A percentile compares a stretch with the other conserved stretches of the same genome.
Evolutionary conservation across 1,140 invertebrate genomes (phyloP).

Genomic region (Drosophila novamexicana): DNA sequence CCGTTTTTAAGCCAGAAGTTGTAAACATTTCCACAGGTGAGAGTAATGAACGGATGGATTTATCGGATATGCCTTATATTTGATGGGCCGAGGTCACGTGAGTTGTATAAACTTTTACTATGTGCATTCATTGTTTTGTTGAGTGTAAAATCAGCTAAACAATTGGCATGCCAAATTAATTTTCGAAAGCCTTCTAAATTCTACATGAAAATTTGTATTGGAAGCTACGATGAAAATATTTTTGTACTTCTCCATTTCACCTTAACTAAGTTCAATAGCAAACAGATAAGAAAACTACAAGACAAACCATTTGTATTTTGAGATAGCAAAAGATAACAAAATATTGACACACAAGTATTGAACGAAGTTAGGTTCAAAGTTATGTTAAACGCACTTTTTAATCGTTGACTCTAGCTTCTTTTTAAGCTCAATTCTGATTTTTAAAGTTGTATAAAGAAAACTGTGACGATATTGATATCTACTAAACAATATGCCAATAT

Average conservation of each 20-base stretch:
- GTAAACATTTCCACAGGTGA: not conserved
- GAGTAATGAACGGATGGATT: slow-evolving; percentile 17
- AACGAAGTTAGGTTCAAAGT: too few species aligned
- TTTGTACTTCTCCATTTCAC: not conserved
- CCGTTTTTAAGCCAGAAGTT: slow-evolving; percentile 5
- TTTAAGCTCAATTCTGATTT: too few species aligned
- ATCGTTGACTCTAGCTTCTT: too few species aligned
- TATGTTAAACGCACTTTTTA: too few species aligned
- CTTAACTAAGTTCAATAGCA: not conserved
- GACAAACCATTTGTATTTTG: not conserved
- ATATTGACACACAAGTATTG: not conserved
- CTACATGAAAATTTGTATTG: not conserved
- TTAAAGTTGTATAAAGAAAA: too few species aligned
- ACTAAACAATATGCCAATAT: too few species aligned
- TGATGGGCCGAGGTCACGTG: slow-evolving; percentile 15
- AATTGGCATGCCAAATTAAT: too few species aligned
- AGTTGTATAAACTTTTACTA: not conserved
- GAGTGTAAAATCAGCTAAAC: not conserved
- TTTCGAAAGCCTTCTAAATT: not conserved
- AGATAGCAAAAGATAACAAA: slow-evolving; percentile 21
- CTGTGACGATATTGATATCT: too few species aligned
- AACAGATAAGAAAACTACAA: slow-evolving; percentile 3
- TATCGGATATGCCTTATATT: not conserved
- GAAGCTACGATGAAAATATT: not conserved
- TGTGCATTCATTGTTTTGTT: not conserved